A percentile compares a stretch with the other conserved stretches of the same genome.
These are phyloP conservation scores for Bugula neritina DNA, from an alignment of 2,888 invertebrate genomes.

Conservation along the genomic window DNA sequence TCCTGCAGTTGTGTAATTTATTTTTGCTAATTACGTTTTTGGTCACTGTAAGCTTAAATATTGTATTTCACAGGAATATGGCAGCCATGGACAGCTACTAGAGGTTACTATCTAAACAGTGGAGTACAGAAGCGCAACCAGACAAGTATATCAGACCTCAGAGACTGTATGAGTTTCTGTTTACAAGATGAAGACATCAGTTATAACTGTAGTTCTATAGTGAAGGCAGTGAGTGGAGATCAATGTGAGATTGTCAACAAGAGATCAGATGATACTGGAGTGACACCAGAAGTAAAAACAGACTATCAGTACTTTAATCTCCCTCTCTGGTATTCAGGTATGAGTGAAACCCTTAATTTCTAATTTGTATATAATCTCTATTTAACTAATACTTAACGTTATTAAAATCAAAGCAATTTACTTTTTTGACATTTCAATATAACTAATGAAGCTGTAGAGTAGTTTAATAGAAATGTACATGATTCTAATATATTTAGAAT, in stretches of 20 bases:
- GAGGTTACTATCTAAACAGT: not conserved
- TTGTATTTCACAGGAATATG: no score
- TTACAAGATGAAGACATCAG: not conserved
- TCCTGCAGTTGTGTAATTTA: no score
- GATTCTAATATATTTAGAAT: no score
- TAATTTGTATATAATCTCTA: no score
- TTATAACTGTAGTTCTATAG: not conserved
- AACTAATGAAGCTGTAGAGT: no score
- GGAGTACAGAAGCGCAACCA: not conserved
- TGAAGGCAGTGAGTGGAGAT: not conserved
- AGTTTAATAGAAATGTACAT: no score
- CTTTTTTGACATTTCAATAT: no score
- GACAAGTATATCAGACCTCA: not conserved
- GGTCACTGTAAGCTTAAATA: no score
- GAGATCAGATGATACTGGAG: not conserved
- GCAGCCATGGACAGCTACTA: not conserved
- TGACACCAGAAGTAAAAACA: not conserved
- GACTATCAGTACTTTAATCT: not conserved
- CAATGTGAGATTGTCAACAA: not conserved
- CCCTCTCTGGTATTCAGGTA: not conserved
- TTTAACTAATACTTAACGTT: no score
- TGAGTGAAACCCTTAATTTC: no score
- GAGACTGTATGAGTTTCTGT: not conserved
- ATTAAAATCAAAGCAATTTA: no score
- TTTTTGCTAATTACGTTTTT: no score